Conservation (phyloP, 2,113 vertebrate species). For the cattle (Bos taurus) region DNA sequence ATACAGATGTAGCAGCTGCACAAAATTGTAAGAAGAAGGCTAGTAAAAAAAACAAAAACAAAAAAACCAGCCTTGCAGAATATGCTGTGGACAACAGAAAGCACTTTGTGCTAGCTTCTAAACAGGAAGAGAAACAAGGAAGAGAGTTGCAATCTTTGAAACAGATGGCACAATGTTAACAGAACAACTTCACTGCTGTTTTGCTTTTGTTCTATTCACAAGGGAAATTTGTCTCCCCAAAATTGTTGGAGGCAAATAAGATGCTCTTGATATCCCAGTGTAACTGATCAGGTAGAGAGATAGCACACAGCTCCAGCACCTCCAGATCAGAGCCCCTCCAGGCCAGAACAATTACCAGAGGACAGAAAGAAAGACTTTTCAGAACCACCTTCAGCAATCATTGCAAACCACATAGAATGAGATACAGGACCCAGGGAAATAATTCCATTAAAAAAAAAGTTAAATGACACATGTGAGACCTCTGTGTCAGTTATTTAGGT, state of each 20-base stretch:
- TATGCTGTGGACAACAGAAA: constrained; percentile 10
- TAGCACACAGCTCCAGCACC: accelerated
- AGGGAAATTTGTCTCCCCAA: neutral
- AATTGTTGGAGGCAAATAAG: neutral
- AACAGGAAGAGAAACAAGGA: constrained; percentile 37
- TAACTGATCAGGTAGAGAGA: neutral
- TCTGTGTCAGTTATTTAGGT: neutral
- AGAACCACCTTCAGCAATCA: neutral
- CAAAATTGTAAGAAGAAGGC: neutral
- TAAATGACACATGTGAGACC: neutral
- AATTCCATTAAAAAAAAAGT: neutral
- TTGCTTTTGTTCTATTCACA: neutral
- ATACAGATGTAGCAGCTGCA: neutral
- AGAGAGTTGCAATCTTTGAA: neutral
- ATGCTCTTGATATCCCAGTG: neutral
- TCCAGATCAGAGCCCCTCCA: neutral
- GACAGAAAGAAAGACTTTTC: neutral
- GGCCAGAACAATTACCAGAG: neutral
- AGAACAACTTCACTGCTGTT: neutral
- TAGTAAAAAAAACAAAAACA: neutral
- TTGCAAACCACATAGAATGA: neutral
- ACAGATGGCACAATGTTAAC: constrained; percentile 35
- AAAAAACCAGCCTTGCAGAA: neutral
- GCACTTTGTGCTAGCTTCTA: constrained; percentile 1
- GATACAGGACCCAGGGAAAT: neutral